Conservation (phyloP, 2,797 vertebrate species). For the Halcyon leucocephala region DNA sequence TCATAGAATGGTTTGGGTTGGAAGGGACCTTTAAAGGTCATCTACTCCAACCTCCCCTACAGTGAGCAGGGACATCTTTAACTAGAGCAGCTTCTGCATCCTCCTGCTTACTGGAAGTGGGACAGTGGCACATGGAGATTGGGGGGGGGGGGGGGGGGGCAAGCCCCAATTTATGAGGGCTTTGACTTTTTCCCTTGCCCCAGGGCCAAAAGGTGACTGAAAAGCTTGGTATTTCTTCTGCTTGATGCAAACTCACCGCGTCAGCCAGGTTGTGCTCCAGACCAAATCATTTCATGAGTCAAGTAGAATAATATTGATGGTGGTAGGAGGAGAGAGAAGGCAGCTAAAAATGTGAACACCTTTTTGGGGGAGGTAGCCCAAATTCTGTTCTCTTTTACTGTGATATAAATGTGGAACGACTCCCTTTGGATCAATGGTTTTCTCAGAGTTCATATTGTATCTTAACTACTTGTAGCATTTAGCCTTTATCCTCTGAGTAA, state of each 20-base stretch:
- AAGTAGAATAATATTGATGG: background rate
- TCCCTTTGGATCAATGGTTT: background rate
- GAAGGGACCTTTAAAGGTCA: background rate
- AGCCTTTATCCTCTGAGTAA: background rate
- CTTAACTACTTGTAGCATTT: background rate
- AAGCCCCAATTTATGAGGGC: background rate
- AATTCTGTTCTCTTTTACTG: background rate
- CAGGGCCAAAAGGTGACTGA: background rate
- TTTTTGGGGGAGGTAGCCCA: background rate
- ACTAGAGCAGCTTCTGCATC: background rate
- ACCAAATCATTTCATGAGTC: background rate
- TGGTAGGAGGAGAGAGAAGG: background rate
- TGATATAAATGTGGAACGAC: background rate
- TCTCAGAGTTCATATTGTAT: background rate
- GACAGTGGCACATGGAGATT: background rate
- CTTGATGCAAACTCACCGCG: background rate
- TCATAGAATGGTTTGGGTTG: background rate
- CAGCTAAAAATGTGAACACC: background rate
- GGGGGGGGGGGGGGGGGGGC: fast-evolving
- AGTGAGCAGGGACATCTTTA: background rate
- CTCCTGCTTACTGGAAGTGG: background rate
- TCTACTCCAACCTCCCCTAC: background rate
- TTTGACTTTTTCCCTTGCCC: background rate
- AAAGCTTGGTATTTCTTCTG: background rate
- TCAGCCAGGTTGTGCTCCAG: background rate